phyloP scores from a whole-genome alignment of 37 sponge, comb jelly and placozoan genomes.

The Chondrosia reniformis region DNA sequence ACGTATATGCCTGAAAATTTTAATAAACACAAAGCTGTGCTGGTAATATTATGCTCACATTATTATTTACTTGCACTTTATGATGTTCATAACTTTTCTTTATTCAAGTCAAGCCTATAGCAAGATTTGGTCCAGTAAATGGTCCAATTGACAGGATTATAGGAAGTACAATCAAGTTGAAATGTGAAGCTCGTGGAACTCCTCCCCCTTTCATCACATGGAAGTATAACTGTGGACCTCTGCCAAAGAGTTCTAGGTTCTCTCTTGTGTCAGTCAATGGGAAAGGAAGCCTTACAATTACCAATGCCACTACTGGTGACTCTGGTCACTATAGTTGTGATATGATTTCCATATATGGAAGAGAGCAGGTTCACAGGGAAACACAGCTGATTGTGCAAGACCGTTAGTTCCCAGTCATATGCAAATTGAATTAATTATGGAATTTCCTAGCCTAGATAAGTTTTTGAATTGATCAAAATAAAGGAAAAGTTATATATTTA shows the following conservation, averaged over 20 bases:
- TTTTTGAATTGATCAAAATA: too few relatives aligned
- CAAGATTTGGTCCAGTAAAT: neutral
- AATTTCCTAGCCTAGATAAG: too few relatives aligned
- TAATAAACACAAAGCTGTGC: too few relatives aligned
- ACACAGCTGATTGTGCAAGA: slow-evolving; percentile 22
- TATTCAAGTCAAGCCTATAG: too few relatives aligned
- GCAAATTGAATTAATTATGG: too few relatives aligned
- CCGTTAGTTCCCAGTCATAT: slow-evolving; percentile 33
- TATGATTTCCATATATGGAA: neutral
- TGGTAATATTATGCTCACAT: too few relatives aligned
- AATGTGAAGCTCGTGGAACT: slow-evolving; percentile 35
- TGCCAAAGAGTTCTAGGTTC: slow-evolving; percentile 18
- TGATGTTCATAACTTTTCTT: too few relatives aligned
- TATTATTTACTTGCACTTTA: too few relatives aligned
- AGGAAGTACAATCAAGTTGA: slow-evolving; percentile 28
- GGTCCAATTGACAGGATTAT: neutral
- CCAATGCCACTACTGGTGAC: slow-evolving; percentile 17
- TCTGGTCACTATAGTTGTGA: slow-evolving; percentile 40
- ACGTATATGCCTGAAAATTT: too few relatives aligned
- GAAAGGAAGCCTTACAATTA: slow-evolving; percentile 24
- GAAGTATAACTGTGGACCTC: slow-evolving; percentile 19
- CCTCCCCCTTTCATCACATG: slow-evolving; percentile 61
- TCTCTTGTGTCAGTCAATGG: slow-evolving; percentile 27
- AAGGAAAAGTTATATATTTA: too few relatives aligned
- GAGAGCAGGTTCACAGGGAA: neutral